A percentile compares a stretch with the other conserved stretches of the same genome.
phyloP scores from a whole-genome alignment of 2,797 vertebrate species.

The Pseudochromis fuscus region DNA sequence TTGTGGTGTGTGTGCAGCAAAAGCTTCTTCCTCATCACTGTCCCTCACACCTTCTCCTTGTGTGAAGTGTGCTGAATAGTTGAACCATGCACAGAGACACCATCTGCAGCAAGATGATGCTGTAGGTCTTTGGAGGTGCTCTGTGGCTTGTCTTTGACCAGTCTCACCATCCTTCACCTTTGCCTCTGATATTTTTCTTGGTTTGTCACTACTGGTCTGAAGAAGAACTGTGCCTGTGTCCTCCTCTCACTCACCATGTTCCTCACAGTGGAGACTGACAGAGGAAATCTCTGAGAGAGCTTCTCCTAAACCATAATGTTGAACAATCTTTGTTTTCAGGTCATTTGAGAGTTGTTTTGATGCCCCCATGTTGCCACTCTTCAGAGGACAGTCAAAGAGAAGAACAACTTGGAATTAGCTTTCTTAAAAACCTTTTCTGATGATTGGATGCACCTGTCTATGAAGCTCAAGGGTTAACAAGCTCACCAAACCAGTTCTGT shows the following conservation, averaged over 20 bases:
- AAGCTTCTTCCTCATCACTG: not conserved
- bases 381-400: no score
- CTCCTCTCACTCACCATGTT: no score
- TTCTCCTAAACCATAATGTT: not conserved
- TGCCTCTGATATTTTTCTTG: no score
- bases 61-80: not conserved
- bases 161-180: not conserved
- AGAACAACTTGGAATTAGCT: not conserved
- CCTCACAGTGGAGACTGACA: not conserved
- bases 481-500: slow-evolving; percentile 5
- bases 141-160: not conserved
- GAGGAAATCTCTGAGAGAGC: not conserved
- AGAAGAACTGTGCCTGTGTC: no score
- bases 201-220: no score
- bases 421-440: not conserved
- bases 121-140: not conserved
- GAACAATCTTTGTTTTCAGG: no score
- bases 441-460: not conserved
- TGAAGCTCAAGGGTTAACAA: not conserved
- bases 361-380: no score
- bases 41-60: slow-evolving; percentile 1
- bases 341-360: no score
- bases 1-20: not conserved
- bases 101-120: not conserved
- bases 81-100: not conserved